A percentile compares a stretch with the other conserved stretches of the same genome.
Conservation (phyloP, 2,113 vertebrate species). For the Poeciliopsis retropinna region DNA sequence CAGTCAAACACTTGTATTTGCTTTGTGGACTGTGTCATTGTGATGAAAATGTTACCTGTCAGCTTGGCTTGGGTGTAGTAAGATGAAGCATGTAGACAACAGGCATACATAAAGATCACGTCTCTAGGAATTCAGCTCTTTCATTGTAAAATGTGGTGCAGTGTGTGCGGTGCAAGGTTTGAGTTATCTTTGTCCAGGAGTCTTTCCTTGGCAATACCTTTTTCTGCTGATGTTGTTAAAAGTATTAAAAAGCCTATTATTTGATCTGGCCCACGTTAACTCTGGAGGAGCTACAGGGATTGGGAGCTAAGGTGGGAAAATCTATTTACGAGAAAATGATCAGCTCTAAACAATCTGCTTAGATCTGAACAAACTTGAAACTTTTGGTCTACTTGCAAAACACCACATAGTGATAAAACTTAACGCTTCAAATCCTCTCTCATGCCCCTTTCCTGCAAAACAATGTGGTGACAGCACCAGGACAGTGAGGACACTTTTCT, state of each 20-base stretch:
- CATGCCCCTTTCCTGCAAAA: too few relatives aligned
- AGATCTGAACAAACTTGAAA: too few relatives aligned
- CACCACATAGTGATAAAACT: too few relatives aligned
- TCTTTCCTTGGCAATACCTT: not conserved
- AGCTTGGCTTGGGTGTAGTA: not conserved
- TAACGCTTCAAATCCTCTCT: too few relatives aligned
- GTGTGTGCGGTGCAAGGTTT: not conserved
- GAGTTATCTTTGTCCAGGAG: too few relatives aligned
- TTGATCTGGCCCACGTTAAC: too few relatives aligned
- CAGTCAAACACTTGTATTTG: conserved; percentile 10
- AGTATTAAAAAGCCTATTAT: not conserved
- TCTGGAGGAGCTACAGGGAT: not conserved
- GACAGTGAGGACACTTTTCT: too few relatives aligned
- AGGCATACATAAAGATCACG: not conserved
- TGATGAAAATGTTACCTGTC: not conserved
- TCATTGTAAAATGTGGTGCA: not conserved
- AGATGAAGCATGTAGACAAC: not conserved
- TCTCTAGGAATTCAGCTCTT: not conserved
- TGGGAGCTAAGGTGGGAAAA: not conserved
- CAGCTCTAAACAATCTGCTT: too few relatives aligned
- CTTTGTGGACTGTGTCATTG: conserved; percentile 4
- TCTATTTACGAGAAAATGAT: not conserved
- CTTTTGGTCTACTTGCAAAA: not conserved
- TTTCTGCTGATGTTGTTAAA: not conserved
- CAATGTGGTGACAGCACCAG: too few relatives aligned